phyloP scores from a whole-genome alignment of 1,140 invertebrate species.

The Dolichoris vasculosae region DNA sequence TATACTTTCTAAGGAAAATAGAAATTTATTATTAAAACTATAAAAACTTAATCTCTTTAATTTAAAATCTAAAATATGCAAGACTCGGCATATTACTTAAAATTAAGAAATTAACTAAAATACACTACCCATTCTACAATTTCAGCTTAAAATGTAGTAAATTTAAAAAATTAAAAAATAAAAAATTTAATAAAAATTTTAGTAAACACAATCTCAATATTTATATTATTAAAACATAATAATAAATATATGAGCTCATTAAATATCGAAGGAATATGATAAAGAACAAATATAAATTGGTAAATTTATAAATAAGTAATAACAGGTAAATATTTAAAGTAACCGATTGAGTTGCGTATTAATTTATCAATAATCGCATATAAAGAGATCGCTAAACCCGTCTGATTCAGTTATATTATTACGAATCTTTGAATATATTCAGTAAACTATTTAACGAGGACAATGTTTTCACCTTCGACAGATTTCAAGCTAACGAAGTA shows the following conservation, averaged over 20 bases:
- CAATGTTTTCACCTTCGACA: slow-evolving; percentile 32
- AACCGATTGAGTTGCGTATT: neutral
- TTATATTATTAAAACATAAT: neutral
- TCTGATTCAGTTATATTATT: slow-evolving; percentile 9
- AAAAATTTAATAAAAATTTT: neutral
- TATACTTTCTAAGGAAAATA: no score
- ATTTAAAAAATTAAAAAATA: neutral
- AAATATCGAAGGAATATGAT: neutral
- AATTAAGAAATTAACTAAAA: slow-evolving; percentile 13
- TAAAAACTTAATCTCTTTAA: neutral
- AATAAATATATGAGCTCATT: neutral
- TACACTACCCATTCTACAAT: neutral
- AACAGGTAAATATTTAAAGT: neutral
- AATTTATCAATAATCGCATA: neutral
- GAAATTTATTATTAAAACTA: no score
- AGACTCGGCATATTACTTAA: neutral
- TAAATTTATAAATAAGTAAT: neutral
- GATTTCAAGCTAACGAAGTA: slow-evolving; percentile 3
- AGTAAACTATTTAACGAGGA: neutral
- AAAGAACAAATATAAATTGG: neutral
- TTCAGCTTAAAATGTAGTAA: neutral
- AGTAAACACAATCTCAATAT: neutral
- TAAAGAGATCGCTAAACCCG: neutral
- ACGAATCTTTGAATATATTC: neutral
- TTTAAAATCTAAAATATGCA: neutral